Base-by-base conservation (phyloP, 2,888 invertebrate species). In the Pachycephus smyrnensis region DNA sequence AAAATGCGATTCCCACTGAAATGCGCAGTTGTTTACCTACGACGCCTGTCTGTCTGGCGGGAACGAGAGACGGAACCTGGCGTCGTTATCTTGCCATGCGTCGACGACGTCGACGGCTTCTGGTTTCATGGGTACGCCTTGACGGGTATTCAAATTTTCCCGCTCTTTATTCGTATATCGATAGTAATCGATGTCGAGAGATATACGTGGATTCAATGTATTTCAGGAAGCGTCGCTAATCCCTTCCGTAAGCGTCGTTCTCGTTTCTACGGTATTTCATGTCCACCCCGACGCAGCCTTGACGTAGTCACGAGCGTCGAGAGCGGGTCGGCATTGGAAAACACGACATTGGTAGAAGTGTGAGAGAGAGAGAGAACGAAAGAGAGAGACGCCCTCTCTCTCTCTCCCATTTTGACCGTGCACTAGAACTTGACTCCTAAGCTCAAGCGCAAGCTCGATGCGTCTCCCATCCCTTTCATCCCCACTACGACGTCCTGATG, bases 341-440 rank as follows among this genome's bases (percentile, higher is more conserved):
- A 69, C 69, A 69, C 30, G 69, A 1, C 69, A 32, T 30, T 32
- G 69, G 68, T 69, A 32, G 68, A 15, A 30, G 30, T 0, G n/a
- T 4, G 35, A 71, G 76, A 4, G 23, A 11, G 71, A 69, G 75
- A 71, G 75, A 69, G 77, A 32, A 11, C 75, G 12, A 73, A 75
- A 73, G 74, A 12, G 15, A 78, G 82, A 81, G 80, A 82, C 36
- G 11, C 37, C 12, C 37, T 37, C 15, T 40, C 1, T 40, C 15
- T 15, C 32, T 30, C 76, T 2, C 23, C 32, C 33, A 40, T 86
- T 86, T 86, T 82, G 85, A 81, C 85, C 84, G 80, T 87, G 87
- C 85, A 86, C 88, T 87, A 87, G 87, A 88, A 88, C 86, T 88
- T 88, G 87, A 87, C 86, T 85, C 83, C 82, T 85, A 83, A 85